These are phyloP conservation scores for Rhabdophis nuchalis DNA, from an alignment of 2,797 vertebrate genomes.

Conservation along the genomic window DNA sequence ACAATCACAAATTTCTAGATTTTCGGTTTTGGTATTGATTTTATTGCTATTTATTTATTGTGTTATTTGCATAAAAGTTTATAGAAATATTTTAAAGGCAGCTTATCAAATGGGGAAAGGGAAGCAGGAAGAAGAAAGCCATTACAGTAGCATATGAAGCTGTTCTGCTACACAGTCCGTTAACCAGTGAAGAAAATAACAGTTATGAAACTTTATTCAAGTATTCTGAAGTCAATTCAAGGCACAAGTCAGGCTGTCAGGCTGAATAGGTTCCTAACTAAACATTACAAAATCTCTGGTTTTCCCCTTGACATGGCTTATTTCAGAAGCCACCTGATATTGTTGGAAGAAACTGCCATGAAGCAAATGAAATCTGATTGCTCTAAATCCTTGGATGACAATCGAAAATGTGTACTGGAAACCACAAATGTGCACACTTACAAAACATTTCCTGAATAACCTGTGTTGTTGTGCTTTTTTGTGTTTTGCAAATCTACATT, in stretches of 20 bases:
- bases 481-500: slow-evolving; percentile 50
- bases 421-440: slow-evolving; percentile 6
- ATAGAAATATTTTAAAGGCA: not conserved
- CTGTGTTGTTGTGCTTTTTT: not conserved
- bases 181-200: not conserved
- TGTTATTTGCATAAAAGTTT: not conserved
- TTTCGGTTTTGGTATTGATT: not conserved
- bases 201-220: not conserved
- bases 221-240: not conserved
- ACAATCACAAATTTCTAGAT: not conserved
- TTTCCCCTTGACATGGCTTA: not conserved
- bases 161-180: not conserved
- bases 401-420: slow-evolving; percentile 2
- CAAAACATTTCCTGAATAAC: slow-evolving; percentile 34
- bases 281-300: not conserved
- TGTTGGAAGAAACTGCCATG: slow-evolving; percentile 1
- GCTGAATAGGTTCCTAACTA: not conserved
- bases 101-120: not conserved
- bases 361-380: slow-evolving; percentile 34
- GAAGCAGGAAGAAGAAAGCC: not conserved
- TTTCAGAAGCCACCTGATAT: not conserved
- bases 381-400: slow-evolving; percentile 12
- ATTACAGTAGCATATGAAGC: not conserved
- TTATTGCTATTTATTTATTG: not conserved
- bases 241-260: not conserved